These are phyloP conservation scores for Apamea epomidion DNA, from an alignment of 2,888 invertebrate genomes.

Conservation along the genomic window DNA sequence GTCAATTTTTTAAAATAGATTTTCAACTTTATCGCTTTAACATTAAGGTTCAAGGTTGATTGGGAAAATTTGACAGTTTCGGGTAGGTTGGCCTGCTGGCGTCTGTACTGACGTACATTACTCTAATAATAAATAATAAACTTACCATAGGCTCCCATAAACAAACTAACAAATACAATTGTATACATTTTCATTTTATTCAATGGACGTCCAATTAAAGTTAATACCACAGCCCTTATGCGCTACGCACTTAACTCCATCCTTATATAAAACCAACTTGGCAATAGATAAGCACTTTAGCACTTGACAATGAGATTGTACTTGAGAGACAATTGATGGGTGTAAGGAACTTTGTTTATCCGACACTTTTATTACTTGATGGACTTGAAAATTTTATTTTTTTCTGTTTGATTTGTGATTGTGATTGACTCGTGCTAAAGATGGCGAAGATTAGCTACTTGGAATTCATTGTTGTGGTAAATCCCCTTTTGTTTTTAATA, in stretches of 20 bases:
- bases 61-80: no score
- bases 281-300: slow-evolving; percentile 31
- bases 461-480: neutral
- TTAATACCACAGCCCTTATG: slow-evolving; percentile 34
- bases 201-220: slow-evolving; percentile 30
- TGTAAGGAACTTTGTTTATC: slow-evolving; percentile 64
- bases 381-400: slow-evolving; percentile 26
- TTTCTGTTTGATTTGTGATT: slow-evolving; percentile 17
- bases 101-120: no score
- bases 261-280: slow-evolving; percentile 57
- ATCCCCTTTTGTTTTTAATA: neutral
- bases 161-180: slow-evolving; percentile 49
- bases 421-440: slow-evolving; percentile 2
- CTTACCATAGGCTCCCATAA: slow-evolving; percentile 59
- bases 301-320: slow-evolving; percentile 28
- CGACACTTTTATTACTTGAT: slow-evolving; percentile 38
- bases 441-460: neutral
- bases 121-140: neutral
- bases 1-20: no score
- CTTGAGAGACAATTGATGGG: slow-evolving; percentile 52
- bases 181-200: slow-evolving; percentile 48
- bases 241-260: neutral
- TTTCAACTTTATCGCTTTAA: no score
- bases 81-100: no score
- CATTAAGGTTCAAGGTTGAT: no score